Evolutionary conservation across 2,113 vertebrate species (phyloP).

Genomic region (Semnornis frantzii): DNA sequence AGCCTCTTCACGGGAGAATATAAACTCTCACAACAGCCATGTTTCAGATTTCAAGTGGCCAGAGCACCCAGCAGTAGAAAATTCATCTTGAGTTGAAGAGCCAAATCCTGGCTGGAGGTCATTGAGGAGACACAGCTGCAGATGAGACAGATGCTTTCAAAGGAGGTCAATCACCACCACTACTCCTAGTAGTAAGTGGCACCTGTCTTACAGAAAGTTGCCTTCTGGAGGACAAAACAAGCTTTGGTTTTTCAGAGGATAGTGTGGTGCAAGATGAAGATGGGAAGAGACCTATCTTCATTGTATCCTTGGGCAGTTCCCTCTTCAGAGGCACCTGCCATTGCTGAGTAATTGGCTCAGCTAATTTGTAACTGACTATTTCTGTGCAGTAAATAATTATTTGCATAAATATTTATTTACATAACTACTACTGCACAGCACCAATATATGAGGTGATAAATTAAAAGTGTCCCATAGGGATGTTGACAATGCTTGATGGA

Average conservation of each 20-base stretch:
- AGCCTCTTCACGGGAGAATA: background rate
- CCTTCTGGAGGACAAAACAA: background rate
- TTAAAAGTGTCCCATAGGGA: background rate
- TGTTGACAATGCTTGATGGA: background rate
- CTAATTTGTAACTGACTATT: background rate
- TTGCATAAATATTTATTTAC: background rate
- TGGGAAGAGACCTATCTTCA: background rate
- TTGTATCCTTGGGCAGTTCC: background rate
- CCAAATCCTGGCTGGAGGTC: background rate
- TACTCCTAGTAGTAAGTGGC: background rate
- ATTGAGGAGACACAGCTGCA: background rate
- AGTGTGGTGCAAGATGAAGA: background rate
- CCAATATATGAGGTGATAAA: constrained; percentile 2
- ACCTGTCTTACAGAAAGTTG: background rate
- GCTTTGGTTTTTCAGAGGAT: background rate
- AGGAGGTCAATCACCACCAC: background rate
- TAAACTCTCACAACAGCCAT: background rate
- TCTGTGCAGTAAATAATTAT: background rate
- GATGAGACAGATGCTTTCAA: background rate
- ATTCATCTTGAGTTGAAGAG: background rate
- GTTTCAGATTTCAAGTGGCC: background rate
- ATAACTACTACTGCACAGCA: background rate
- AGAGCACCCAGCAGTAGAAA: background rate
- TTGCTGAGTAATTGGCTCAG: background rate
- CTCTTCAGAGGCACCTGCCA: background rate